These are phyloP conservation scores for Anguilla japonica DNA, from an alignment of 2,113 vertebrate genomes.

Conservation along the genomic window DNA sequence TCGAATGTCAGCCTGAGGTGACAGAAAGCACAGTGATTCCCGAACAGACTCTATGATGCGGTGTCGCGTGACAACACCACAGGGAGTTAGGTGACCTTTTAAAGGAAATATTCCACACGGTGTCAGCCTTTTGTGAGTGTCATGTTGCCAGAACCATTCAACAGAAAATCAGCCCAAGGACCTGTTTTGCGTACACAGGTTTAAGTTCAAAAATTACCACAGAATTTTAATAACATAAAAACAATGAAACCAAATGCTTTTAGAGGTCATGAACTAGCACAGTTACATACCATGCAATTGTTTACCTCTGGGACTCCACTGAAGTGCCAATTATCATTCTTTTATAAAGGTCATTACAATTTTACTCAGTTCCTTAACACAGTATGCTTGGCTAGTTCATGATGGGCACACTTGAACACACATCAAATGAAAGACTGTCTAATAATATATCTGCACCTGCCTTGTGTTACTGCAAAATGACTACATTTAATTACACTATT, in stretches of 20 bases:
- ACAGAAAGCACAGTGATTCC: not conserved
- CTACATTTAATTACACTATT: not conserved
- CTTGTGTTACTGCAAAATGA: not conserved
- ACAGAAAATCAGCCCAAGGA: not conserved
- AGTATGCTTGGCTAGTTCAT: constrained; percentile 13
- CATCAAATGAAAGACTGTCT: not conserved
- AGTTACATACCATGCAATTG: not conserved
- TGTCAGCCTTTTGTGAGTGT: constrained; percentile 15
- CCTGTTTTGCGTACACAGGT: constrained; percentile 19
- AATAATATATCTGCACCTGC: not conserved
- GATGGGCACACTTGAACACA: not conserved
- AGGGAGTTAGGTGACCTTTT: constrained; percentile 37
- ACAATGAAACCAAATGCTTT: not conserved
- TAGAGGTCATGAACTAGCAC: not conserved
- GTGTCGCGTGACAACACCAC: constrained; percentile 39
- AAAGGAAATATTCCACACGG: constrained; percentile 30
- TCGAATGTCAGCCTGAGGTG: not conserved
- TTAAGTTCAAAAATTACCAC: not conserved
- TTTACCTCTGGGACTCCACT: not conserved
- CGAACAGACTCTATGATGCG: constrained; percentile 18
- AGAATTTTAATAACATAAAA: not conserved
- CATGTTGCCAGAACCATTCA: constrained; percentile 37
- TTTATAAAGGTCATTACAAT: constrained; percentile 6
- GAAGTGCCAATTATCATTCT: constrained; percentile 2
- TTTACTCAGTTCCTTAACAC: not conserved